Percentiles rank a stretch among this genome's conserved stretches.
Conservation (phyloP, 35 echinoderm and acorn worm species). For the Ptychodera flava region DNA sequence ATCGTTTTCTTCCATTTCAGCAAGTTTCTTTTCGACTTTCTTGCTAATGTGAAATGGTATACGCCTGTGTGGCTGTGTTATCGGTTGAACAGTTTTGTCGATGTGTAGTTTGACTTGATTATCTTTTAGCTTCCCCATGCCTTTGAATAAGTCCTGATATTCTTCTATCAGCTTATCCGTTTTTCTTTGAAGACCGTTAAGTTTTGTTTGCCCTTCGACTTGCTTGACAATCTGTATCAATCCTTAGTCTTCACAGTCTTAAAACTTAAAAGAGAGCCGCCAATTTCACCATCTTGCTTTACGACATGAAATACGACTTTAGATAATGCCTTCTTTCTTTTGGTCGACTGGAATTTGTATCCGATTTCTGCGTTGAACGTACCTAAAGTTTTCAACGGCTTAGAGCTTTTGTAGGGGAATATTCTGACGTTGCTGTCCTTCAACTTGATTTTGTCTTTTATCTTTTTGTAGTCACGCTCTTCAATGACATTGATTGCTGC, state of each 20-base stretch:
- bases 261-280: constrained; percentile 11
- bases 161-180: not conserved
- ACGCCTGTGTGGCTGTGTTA: constrained; percentile 14
- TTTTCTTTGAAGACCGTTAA: too few relatives aligned
- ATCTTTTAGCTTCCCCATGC: constrained; percentile 35
- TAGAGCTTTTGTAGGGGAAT: constrained; percentile 2
- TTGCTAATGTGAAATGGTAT: constrained; percentile 55
- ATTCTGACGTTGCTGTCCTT: not conserved
- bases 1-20: constrained; percentile 18
- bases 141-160: constrained; percentile 3
- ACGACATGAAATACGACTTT: not conserved
- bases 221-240: constrained; percentile 28
- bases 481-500: constrained; percentile 19
- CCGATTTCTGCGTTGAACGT: not conserved
- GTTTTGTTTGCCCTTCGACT: too few relatives aligned
- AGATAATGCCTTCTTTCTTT: not conserved
- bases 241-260: constrained; percentile 27
- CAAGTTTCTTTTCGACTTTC: constrained; percentile 31
- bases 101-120: constrained; percentile 27
- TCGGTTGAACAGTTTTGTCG: constrained; percentile 34
- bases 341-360: too few relatives aligned
- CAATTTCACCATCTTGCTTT: not conserved
- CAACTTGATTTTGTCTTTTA: not conserved
- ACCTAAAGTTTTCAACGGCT: constrained; percentile 12
- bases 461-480: not conserved